Conservation (phyloP, 1,140 invertebrate species). For the Uloborus diversus region DNA sequence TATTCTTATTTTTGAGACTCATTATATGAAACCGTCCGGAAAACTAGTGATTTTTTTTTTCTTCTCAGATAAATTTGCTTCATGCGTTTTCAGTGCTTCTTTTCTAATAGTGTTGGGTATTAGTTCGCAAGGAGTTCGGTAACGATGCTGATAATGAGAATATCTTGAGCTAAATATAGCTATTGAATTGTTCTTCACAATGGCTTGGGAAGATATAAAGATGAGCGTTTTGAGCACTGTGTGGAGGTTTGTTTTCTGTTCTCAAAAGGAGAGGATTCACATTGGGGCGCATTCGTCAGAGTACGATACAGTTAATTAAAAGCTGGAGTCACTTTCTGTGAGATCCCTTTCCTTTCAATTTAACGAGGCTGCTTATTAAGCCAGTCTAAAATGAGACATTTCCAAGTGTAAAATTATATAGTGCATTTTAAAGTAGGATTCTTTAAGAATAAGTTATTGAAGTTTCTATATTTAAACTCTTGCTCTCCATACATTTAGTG, state of each 20-base stretch:
- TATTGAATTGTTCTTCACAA: slow-evolving; percentile 26
- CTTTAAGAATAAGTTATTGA: too few relatives aligned
- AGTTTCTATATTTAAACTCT: too few relatives aligned
- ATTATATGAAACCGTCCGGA: slow-evolving; percentile 14
- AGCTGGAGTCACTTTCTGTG: not conserved
- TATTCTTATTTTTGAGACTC: not conserved
- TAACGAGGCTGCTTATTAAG: slow-evolving; percentile 20
- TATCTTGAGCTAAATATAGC: slow-evolving; percentile 36
- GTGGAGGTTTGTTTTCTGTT: not conserved
- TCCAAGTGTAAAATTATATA: too few relatives aligned
- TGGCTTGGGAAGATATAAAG: not conserved
- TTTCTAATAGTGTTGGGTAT: slow-evolving; percentile 13
- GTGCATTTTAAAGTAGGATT: too few relatives aligned
- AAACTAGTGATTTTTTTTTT: slow-evolving; percentile 3
- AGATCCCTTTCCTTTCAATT: not conserved
- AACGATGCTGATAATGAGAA: slow-evolving; percentile 16
- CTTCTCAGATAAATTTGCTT: too few relatives aligned
- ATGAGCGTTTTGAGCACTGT: not conserved
- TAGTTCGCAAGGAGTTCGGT: not conserved
- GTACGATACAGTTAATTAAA: slow-evolving; percentile 14
- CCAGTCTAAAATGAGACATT: not conserved
- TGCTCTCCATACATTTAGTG: too few relatives aligned
- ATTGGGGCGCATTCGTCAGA: not conserved
- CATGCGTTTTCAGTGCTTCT: slow-evolving; percentile 14
- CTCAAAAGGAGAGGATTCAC: not conserved